Percentiles rank a stretch among this genome's conserved stretches.
These are phyloP conservation scores for Prosapia bicincta DNA, from an alignment of 2,888 invertebrate genomes.

Conservation along the genomic window DNA sequence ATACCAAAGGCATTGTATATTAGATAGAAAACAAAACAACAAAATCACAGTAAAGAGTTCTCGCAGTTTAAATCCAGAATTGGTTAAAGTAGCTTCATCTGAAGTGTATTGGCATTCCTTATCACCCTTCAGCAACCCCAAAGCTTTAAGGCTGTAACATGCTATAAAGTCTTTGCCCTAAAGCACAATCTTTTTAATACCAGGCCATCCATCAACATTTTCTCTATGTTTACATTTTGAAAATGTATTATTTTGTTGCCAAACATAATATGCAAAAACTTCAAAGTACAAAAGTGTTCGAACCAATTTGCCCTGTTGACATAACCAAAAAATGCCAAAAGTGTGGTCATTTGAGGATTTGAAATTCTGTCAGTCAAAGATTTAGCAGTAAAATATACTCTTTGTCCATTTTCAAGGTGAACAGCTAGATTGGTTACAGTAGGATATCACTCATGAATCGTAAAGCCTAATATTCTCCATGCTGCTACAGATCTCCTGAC, in stretches of 20 bases:
- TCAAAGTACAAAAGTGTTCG: constrained; percentile 33
- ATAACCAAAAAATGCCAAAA: constrained; percentile 6
- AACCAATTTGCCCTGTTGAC: constrained; percentile 14
- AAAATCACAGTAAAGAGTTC: neutral
- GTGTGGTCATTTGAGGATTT: neutral
- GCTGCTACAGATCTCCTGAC: constrained; percentile 30
- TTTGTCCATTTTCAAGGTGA: constrained; percentile 20
- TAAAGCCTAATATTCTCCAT: constrained; percentile 34
- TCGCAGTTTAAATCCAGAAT: neutral
- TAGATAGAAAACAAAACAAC: neutral
- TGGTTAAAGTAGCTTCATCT: neutral
- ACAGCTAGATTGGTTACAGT: constrained; percentile 4
- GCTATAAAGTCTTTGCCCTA: constrained; percentile 30
- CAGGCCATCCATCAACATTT: neutral
- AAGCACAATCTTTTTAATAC: neutral
- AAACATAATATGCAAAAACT: constrained; percentile 31
- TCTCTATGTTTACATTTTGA: neutral
- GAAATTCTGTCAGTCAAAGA: neutral
- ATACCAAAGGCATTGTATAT: neutral
- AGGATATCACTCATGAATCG: constrained; percentile 16
- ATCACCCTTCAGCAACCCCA: constrained; percentile 38
- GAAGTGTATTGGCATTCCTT: neutral
- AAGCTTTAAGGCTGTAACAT: neutral
- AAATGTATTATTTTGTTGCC: neutral
- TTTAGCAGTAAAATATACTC: neutral